These are phyloP conservation scores for Chelonus formosanus DNA, from an alignment of 2,888 invertebrate genomes.

Conservation along the genomic window DNA sequence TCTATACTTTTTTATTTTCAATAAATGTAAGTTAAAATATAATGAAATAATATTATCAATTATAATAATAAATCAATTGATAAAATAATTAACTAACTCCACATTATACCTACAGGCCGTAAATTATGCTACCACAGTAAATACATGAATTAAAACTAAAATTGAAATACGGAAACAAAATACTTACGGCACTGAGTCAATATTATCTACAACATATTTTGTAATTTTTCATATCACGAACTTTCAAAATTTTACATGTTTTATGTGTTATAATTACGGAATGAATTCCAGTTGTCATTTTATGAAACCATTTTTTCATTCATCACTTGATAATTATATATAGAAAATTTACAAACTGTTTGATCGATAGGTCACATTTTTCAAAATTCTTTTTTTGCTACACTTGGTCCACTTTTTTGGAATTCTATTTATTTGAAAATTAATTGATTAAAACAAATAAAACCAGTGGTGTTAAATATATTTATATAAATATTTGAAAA, in stretches of 20 bases:
- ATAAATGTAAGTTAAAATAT: slow-evolving; percentile 59
- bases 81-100: slow-evolving; percentile 47
- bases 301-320: not conserved
- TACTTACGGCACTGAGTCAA: slow-evolving; percentile 6
- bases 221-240: slow-evolving; percentile 14
- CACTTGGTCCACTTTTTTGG: slow-evolving; percentile 47
- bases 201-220: slow-evolving; percentile 7
- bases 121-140: slow-evolving; percentile 45
- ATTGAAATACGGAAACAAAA: not conserved
- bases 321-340: not conserved
- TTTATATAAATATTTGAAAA: not conserved
- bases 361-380: not conserved
- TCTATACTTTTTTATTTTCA: slow-evolving; percentile 61
- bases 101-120: slow-evolving; percentile 46
- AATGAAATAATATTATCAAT: slow-evolving; percentile 56
- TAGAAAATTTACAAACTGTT: not conserved
- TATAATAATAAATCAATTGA: slow-evolving; percentile 39
- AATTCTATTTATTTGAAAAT: slow-evolving; percentile 40
- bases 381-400: slow-evolving; percentile 34
- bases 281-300: not conserved
- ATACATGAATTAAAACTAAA: slow-evolving; percentile 32
- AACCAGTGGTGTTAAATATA: not conserved
- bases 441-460: slow-evolving; percentile 1
- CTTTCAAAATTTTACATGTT: not conserved
- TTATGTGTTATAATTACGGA: not conserved